Evolutionary conservation across 2,113 vertebrate genomes (phyloP).

Genomic region (Cyrtonyx montezumae): DNA sequence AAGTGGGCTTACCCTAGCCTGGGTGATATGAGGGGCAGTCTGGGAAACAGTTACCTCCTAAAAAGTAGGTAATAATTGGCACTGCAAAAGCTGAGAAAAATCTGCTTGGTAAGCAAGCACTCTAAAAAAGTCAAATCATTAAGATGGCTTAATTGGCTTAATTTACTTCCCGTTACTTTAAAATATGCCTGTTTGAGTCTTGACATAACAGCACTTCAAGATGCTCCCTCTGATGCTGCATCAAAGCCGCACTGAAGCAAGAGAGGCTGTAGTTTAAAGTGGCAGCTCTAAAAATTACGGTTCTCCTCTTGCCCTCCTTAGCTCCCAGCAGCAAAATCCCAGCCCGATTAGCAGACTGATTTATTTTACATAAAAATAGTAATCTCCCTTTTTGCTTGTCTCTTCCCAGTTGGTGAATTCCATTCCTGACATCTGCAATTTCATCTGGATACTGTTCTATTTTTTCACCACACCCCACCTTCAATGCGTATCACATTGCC

Average conservation of each 20-base stretch:
- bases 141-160: constrained; percentile 70
- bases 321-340: constrained; percentile 75
- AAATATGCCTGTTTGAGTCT: constrained; percentile 65
- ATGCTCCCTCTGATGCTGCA: constrained; percentile 58
- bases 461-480: constrained; percentile 35
- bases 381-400: constrained; percentile 17
- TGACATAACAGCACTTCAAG: constrained; percentile 54
- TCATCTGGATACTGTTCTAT: constrained; percentile 63
- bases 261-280: constrained; percentile 67
- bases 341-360: constrained; percentile 73
- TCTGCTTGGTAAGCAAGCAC: constrained; percentile 47
- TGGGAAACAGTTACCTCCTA: not conserved
- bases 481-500: constrained; percentile 1
- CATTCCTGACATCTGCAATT: constrained; percentile 67
- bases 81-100: constrained; percentile 9
- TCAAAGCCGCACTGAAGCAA: constrained; percentile 56
- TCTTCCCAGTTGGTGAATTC: constrained; percentile 61
- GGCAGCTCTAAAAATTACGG: constrained; percentile 69
- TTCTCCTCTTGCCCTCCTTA: constrained; percentile 75
- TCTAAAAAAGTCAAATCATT: constrained; percentile 39
- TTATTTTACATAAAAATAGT: constrained; percentile 75
- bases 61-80: constrained; percentile 4
- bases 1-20: not conserved
- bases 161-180: constrained; percentile 72
- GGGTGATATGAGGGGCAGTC: not conserved